Evolutionary conservation across 2,888 invertebrate species (phyloP), one percentile per base, ranked within the genome.

Genomic region (Drosophila borborema): DNA sequence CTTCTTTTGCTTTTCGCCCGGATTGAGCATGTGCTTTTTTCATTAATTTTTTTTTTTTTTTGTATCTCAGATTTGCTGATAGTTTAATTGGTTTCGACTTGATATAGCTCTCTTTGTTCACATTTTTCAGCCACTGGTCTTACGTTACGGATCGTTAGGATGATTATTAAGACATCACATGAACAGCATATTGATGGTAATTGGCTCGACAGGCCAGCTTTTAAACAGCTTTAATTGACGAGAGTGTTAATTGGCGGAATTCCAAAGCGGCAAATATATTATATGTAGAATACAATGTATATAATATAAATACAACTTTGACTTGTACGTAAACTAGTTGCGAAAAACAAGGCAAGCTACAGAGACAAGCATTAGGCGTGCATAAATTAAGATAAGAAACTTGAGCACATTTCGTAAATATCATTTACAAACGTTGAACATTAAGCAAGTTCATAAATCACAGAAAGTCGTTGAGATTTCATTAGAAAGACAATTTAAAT

Each of bases 11-110:
- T 49, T 48, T 40, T 55, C 68, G 77, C 55, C 69, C 70, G 70
- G 56, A 58, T 36, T 60, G 55, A 68, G 45, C 70, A 74, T 74
- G 70, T 70, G 64, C 62, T 66, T 54, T 60, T 31, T 62, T 51
- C 36, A 10, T 64, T 66, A 59, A 72, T 71, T 36, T 72, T 64
- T 67, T 61, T 20, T 1, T 1, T 2, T 23, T 38, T 64, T 67
- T 61, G 66, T 81, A 68, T 86, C 64, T 86, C 58, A 81, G 86
- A 85, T 88, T 77, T 71, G 73, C 82, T 86, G 89, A 86, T 88
- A 84, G 74, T 86, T 86, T 88, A 88, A 88, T 88, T 86, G 86
- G 76, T 77, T 77, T 74, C 64, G 82, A 86, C 80, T 80, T 74
- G 62, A 72, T 64, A 62, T 43, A 43, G 63, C 66, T 64, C 64